phyloP scores from a whole-genome alignment of 1,140 invertebrate genomes.

The Tigriopus japonicus region DNA sequence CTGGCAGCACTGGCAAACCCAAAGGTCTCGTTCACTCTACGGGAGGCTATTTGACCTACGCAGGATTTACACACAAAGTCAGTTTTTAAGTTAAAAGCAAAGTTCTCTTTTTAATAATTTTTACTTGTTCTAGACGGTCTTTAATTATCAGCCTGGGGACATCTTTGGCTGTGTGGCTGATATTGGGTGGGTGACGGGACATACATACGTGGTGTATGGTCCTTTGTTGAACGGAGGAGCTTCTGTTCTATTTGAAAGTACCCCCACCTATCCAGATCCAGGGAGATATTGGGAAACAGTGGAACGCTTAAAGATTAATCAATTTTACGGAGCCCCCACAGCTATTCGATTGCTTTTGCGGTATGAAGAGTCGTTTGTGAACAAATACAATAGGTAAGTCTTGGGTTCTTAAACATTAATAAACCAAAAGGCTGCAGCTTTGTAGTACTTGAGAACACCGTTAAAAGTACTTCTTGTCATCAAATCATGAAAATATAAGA shows the following conservation, averaged over 20 bases:
- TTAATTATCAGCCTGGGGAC: conserved; percentile 30
- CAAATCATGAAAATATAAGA: too few species aligned
- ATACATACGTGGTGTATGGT: conserved; percentile 36
- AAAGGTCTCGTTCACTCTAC: conserved; percentile 34
- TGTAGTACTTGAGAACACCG: too few species aligned
- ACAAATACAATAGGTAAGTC: background rate
- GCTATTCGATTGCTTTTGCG: conserved; percentile 31
- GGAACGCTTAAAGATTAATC: conserved; percentile 30
- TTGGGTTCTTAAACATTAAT: too few species aligned
- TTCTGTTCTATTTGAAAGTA: conserved; percentile 35
- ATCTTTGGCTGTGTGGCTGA: conserved; percentile 37
- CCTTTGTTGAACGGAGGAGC: conserved; percentile 35
- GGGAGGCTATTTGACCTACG: conserved; percentile 35
- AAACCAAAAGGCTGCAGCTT: too few species aligned
- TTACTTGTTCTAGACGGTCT: conserved; percentile 24
- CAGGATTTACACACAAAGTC: conserved; percentile 31
- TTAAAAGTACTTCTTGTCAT: too few species aligned
- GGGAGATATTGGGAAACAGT: conserved; percentile 37
- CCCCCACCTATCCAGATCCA: conserved; percentile 34
- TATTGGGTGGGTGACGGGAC: conserved; percentile 39
- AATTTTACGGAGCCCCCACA: conserved; percentile 36
- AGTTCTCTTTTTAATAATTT: conserved; percentile 7
- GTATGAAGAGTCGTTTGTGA: conserved; percentile 8
- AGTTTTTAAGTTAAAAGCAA: background rate
- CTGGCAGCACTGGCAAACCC: conserved; percentile 35